Base-by-base conservation (phyloP, 2,797 vertebrate species). In the Echiichthys vipera region DNA sequence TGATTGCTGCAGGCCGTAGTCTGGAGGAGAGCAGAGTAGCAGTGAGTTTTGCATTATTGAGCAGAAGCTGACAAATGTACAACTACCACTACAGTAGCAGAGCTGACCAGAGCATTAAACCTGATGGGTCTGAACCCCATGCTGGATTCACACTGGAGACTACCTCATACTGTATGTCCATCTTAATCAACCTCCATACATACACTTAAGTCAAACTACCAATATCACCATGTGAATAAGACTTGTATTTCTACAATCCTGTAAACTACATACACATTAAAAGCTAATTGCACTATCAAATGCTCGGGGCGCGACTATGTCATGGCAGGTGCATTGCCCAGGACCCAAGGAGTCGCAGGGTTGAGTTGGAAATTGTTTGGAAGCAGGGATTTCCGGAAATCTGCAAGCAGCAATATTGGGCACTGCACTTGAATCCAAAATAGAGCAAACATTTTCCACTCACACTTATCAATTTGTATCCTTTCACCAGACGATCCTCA, bases 21-120 rank as follows among this genome's bases (percentile, higher is more conserved):
- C 88, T 87, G 79, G 58, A 78, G 76, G 82, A 87, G 86, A 80
- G 61, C 77, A 85, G 85, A 83, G 82, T 73, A 89, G 79, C 86
- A 89, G 68, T 74, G 78, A 79, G 84, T 84, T 91, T 88, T 94
- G 90, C 91, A 93, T 93, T 94, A 93, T 94, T 94, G 84, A 94
- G 88, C 82, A 88, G 73, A 79, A 84, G 88, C 84, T 84, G 81
- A 83, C 84, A 89, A 91, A 85, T 22, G 58, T 80, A 86, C 82
- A 81, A 88, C 70, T 54, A 77, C 62, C 67, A 61, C 70, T 69
- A 86, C 74, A 80, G 77, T 71, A 76, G 56, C 58, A 56, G 67
- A 70, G 42, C 24, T 65, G 74, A 76, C 63, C 57, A 12, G 59
- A 66, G 65, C 64, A 39, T 37, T 25, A 49, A 66, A 66, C 74